These are phyloP conservation scores for Lutjanus campechanus DNA, from an alignment of 2,797 vertebrate genomes.

Conservation along the genomic window DNA sequence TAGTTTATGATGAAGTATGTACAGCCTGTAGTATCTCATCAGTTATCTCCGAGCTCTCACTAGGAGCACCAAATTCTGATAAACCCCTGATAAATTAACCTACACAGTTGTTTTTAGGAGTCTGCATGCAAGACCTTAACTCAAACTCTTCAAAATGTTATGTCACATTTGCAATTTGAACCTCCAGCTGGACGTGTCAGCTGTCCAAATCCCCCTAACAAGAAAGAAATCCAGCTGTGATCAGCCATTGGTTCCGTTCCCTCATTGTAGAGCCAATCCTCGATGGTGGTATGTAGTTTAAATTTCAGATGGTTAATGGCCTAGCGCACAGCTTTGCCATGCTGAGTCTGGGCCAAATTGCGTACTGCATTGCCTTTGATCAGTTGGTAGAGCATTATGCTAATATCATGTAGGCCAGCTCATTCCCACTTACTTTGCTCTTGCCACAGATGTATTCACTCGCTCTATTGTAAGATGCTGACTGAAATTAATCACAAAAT, in stretches of 20 bases:
- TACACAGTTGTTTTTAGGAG: not conserved
- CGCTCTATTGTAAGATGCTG: not conserved
- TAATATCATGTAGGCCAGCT: not conserved
- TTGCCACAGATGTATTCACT: not conserved
- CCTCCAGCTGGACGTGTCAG: constrained; percentile 2
- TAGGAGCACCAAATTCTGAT: not conserved
- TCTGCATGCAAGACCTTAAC: not conserved
- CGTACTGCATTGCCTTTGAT: not conserved
- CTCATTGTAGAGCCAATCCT: not conserved
- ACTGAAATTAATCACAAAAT: not conserved
- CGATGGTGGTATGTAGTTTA: not conserved
- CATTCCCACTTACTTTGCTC: not conserved
- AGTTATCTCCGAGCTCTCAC: not conserved
- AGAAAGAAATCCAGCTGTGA: constrained; percentile 21
- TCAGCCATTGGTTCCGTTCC: not conserved
- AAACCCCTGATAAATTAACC: not conserved
- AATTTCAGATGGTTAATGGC: not conserved
- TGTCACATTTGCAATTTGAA: not conserved
- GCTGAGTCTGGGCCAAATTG: not conserved
- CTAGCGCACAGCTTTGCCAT: not conserved
- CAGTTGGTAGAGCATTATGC: not conserved
- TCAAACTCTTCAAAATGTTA: not conserved
- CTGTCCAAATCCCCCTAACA: not conserved
- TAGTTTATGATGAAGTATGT: not conserved
- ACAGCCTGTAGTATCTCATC: not conserved